Base-by-base conservation (phyloP, 92 coral and sea anemone genomes). In the Epizoanthus ramosus region DNA sequence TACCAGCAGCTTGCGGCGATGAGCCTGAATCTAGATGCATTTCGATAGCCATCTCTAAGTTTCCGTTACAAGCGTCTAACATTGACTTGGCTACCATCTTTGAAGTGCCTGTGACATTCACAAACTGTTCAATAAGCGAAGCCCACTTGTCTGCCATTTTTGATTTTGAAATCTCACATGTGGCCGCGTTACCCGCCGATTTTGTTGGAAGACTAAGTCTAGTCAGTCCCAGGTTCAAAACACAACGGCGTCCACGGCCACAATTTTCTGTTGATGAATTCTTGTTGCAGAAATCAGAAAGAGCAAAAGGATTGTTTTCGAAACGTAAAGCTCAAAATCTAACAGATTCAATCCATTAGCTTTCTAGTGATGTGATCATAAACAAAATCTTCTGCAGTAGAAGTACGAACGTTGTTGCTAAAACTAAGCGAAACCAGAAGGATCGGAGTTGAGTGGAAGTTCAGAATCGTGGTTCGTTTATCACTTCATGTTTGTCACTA, bases 1-100 rank as follows among this genome's bases (percentile, higher is more conserved):
- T 73, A 39, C 90, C 68, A 21, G 68, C 92, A 37, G 82, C 80
- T 41, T 41, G 82, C 9, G 39, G 28, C 58, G 82, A 35, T 19
- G 82, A 41, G 79, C 90, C 88, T 24, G 98, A 92, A 84, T 96
- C 99, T n/a, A 96, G 91, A 56, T 96, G 93, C 98, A 96, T 94
- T 81, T 91, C 99, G 67, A 96, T 91, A 18, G 99, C 99, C 99
- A 96, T 94, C 86, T 94, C 98, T 70, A 96, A 89, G 86, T 96
- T 96, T 25, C 99, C 99, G 87, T 94, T 94, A 70, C 97, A 88
- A 72, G 98, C 99, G 64, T 92, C 92, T 57, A 96, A 83, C 73
- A 92, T 81, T 15, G 97, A 91, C 74, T 83, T 85, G 14, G 99
- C 99, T 68, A 90, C 90, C 61, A 73, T 79, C 67, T 85, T 87